These are phyloP conservation scores for Philotrypesis tridentata DNA, from an alignment of 1,140 invertebrate genomes.

Conservation along the genomic window DNA sequence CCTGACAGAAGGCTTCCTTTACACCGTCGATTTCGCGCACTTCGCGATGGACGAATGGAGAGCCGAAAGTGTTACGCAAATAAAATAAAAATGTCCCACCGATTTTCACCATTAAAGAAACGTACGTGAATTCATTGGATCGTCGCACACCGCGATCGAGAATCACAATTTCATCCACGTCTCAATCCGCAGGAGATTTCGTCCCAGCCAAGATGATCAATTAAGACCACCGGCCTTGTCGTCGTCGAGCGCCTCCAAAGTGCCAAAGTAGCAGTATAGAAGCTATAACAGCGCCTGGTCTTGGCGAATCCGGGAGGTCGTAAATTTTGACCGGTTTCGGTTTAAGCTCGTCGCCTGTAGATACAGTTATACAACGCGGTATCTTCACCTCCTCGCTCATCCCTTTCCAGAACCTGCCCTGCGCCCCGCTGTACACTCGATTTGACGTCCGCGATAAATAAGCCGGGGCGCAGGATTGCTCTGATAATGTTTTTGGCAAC, in stretches of 20 bases:
- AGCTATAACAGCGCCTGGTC: too few relatives aligned
- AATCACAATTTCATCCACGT: not conserved
- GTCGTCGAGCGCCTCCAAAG: not conserved
- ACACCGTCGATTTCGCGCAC: not conserved
- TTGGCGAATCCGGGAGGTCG: not conserved
- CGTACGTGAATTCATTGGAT: too few relatives aligned
- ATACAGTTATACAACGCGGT: not conserved
- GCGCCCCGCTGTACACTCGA: not conserved
- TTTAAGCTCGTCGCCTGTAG: not conserved
- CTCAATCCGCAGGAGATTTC: not conserved
- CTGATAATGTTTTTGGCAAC: slow-evolving; percentile 32
- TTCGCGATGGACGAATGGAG: too few relatives aligned
- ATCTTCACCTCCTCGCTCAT: not conserved
- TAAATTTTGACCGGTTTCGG: not conserved
- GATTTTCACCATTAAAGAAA: too few relatives aligned
- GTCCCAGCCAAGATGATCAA: not conserved
- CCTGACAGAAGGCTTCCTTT: not conserved
- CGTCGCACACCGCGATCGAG: too few relatives aligned
- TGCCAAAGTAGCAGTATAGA: not conserved
- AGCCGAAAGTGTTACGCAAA: too few relatives aligned
- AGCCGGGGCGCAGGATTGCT: slow-evolving; percentile 16
- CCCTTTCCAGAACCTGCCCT: too few relatives aligned
- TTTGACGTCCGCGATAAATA: slow-evolving; percentile 30
- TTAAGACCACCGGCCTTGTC: not conserved
- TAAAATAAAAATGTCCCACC: too few relatives aligned